These are phyloP conservation scores for Danaus chrysippus DNA, from an alignment of 2,888 invertebrate genomes.

Conservation along the genomic window DNA sequence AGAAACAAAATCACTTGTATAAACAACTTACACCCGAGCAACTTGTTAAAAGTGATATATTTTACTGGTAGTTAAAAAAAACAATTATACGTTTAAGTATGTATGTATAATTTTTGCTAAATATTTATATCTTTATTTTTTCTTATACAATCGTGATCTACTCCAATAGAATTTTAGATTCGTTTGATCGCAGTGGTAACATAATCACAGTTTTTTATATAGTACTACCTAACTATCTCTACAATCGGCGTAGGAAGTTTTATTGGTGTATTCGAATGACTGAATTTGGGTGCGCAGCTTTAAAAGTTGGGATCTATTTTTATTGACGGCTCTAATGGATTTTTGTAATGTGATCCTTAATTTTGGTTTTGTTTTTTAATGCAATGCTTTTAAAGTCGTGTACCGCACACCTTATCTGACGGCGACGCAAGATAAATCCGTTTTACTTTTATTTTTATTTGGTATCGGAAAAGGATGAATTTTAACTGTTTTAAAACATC, in stretches of 20 bases:
- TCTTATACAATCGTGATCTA: not conserved
- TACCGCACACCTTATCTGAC: conserved; percentile 53
- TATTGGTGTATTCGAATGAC: conserved; percentile 53
- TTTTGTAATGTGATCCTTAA: conserved; percentile 74
- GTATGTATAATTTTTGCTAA: not conserved
- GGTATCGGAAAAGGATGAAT: conserved; percentile 26
- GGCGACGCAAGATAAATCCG: conserved; percentile 46
- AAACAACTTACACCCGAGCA: conserved; percentile 8
- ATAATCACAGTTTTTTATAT: conserved; percentile 13
- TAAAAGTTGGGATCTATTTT: conserved; percentile 62
- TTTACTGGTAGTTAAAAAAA: not conserved
- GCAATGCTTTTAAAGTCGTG: conserved; percentile 50
- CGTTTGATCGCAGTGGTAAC: not conserved
- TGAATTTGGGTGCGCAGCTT: conserved; percentile 50
- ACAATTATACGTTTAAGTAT: not conserved
- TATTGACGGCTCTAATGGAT: conserved; percentile 73
- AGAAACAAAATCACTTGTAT: conserved; percentile 38
- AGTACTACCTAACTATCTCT: conserved; percentile 40
- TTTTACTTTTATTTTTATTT: conserved; percentile 29
- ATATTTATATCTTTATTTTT: not conserved
- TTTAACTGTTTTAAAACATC: not conserved
- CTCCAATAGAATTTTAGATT: not conserved
- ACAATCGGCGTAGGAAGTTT: conserved; percentile 32
- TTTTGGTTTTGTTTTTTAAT: conserved; percentile 64
- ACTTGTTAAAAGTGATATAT: conserved; percentile 32